Evolutionary conservation across 2,888 invertebrate species (phyloP).

Genomic region (Ischnus inquisitorius): DNA sequence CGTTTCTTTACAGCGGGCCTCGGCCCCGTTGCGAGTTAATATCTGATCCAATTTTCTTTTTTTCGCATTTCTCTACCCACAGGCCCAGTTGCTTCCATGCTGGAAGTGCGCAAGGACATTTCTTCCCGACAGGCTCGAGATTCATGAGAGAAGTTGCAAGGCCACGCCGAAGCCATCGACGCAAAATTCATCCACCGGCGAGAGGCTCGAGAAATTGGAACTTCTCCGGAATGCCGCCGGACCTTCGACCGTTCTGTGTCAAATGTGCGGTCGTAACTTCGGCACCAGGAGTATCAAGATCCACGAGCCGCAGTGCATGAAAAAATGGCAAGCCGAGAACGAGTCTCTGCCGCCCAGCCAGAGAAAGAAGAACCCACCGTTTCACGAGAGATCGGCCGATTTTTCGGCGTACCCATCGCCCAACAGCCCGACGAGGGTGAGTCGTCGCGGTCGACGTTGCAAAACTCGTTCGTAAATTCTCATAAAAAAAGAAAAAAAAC

Average conservation of each 20-base stretch:
- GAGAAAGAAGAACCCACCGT: conserved; percentile 85
- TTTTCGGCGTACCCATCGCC: conserved; percentile 5
- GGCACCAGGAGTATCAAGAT: conserved; percentile 88
- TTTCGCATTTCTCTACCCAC: conserved; percentile 69
- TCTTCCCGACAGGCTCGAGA: conserved; percentile 88
- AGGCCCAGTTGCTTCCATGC: conserved; percentile 88
- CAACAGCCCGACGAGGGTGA: conserved; percentile 72
- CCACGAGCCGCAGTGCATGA: conserved; percentile 90
- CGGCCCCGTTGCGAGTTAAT: background rate
- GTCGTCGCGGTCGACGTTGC: conserved; percentile 66
- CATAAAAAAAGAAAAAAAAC: conserved; percentile 7
- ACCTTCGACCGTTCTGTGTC: conserved; percentile 86
- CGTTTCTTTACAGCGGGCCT: background rate
- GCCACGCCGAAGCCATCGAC: conserved; percentile 66
- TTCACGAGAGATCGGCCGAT: conserved; percentile 80
- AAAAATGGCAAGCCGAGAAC: conserved; percentile 88
- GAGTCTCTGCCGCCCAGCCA: conserved; percentile 86
- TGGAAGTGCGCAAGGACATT: conserved; percentile 90
- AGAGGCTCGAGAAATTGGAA: conserved; percentile 46
- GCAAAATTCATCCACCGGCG: conserved; percentile 34
- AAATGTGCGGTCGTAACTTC: conserved; percentile 89
- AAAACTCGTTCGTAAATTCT: conserved; percentile 60
- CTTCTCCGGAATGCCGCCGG: conserved; percentile 29
- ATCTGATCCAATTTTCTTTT: conserved; percentile 11
- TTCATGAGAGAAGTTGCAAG: conserved; percentile 87